Base-by-base conservation (phyloP, 2,113 vertebrate genomes). In the Gobiocypris rarus region DNA sequence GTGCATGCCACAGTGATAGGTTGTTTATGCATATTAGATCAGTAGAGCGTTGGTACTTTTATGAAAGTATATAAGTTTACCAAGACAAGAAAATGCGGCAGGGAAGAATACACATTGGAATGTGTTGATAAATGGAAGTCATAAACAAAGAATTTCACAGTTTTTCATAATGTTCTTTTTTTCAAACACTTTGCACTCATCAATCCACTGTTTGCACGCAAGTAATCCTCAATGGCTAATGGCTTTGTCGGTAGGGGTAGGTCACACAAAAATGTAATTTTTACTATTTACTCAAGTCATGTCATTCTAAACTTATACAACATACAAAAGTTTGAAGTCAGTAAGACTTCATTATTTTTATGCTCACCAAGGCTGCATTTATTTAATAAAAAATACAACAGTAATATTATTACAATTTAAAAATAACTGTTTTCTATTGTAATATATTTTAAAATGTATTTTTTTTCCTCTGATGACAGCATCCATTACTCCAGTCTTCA, bases 71-170 rank as follows among this genome's bases (percentile, higher is more conserved):
- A 79, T 85, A 50, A 58, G 43, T 69, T 75, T 74, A 67, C 71
- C 61, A 58, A 67, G 52, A 84, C 83, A 41, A 52, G 69, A 83
- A 81, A 59, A 63, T 76, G 59, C 11, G 9, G 59, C 26, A n/a
- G 54, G 28, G 45, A 79, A 82, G 73, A 61, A 71, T 34, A 38
- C 34, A 59, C 19, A 38, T 45, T 59, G 79, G 38, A 11, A 45
- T 69, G 75, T 75, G 5, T 76, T 87, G 79, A 83, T 67, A 87
- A 75, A 85, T 85, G 86, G 38, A 75, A 83, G 74, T 85, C 80
- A 79, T 79, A 71, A 87, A 84, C 5, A 38, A 38, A 38, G 6
- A 38, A 38, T 38, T 7, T 84, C 8, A 22, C 22, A 19, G 15
- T 82, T n/a, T 82, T 82, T 82, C 50, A 28, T 61, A 82, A 82